These are phyloP conservation scores for Sebastes fasciatus DNA, from an alignment of 2,113 vertebrate genomes.

Conservation along the genomic window DNA sequence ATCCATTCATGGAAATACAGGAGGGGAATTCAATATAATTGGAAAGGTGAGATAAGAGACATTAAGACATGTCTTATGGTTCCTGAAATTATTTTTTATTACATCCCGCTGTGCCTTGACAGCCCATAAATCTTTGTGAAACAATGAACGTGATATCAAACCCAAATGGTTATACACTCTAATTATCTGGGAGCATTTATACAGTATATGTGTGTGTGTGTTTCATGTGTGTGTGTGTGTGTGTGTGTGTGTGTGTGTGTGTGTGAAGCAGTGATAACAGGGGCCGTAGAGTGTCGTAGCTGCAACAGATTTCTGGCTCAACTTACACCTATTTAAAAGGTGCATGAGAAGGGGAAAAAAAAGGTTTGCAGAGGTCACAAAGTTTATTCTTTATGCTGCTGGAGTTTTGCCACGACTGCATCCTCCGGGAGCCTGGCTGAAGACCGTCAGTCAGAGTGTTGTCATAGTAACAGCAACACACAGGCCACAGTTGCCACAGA, in stretches of 20 bases:
- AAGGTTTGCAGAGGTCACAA: conserved; percentile 1
- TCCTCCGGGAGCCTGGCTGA: conserved; percentile 42
- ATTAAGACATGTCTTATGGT: conserved; percentile 52
- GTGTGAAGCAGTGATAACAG: conserved; percentile 39
- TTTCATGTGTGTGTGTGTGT: background rate
- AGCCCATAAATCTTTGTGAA: conserved; percentile 53
- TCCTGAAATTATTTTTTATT: conserved; percentile 52
- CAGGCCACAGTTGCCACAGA: conserved; percentile 57
- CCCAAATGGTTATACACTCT: conserved; percentile 35
- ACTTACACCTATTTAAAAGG: background rate
- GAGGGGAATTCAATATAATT: conserved; percentile 46
- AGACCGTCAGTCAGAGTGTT: conserved; percentile 33
- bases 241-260: background rate
- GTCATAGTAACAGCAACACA: conserved; percentile 73
- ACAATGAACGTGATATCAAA: conserved; percentile 44
- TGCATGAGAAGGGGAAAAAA: background rate
- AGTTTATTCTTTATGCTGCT: conserved; percentile 7
- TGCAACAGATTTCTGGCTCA: conserved; percentile 25
- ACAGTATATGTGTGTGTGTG: background rate
- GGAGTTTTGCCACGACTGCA: conserved; percentile 48
- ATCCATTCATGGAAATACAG: conserved; percentile 37
- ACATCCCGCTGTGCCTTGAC: conserved; percentile 51
- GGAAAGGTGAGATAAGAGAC: conserved; percentile 58
- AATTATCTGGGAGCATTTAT: conserved; percentile 52
- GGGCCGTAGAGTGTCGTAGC: conserved; percentile 47